Conservation (phyloP, 2,888 invertebrate species). For the Drosophila conformis region DNA sequence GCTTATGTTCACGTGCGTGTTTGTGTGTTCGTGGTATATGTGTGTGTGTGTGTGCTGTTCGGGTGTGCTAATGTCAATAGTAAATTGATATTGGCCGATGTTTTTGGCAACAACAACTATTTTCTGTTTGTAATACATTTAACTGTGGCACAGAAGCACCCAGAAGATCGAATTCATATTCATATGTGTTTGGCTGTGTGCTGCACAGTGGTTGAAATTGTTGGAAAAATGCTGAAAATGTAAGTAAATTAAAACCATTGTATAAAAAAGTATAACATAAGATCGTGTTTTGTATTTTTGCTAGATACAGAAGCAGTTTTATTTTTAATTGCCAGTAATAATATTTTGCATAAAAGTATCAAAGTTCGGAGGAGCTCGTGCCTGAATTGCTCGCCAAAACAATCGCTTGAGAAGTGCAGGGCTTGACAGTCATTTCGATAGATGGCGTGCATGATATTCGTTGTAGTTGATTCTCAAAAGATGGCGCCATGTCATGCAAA, state of each 20-base stretch:
- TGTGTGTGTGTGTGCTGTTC: constrained; percentile 11
- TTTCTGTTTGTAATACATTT: constrained; percentile 21
- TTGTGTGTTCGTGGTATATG: constrained; percentile 7
- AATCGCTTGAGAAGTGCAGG: constrained; percentile 1
- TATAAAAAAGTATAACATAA: background rate
- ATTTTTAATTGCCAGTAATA: constrained; percentile 28
- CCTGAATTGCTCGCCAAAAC: constrained; percentile 15
- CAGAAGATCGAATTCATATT: background rate
- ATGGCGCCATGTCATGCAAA: constrained; percentile 16
- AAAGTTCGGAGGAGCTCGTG: background rate
- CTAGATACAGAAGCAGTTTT: background rate
- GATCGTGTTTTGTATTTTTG: background rate
- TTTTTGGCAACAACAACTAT: background rate
- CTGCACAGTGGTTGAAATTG: constrained; percentile 25
- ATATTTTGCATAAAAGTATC: background rate
- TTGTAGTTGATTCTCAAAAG: background rate
- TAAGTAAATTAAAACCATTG: background rate
- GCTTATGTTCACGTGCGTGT: constrained; percentile 6
- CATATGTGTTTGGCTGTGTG: constrained; percentile 10
- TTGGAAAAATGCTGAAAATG: background rate
- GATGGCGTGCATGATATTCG: background rate
- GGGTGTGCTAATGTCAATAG: constrained; percentile 35
- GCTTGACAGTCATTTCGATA: background rate
- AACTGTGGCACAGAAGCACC: constrained; percentile 1
- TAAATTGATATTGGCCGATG: constrained; percentile 38